Conservation (phyloP, 2,113 vertebrate species). For the Etia nguti region DNA sequence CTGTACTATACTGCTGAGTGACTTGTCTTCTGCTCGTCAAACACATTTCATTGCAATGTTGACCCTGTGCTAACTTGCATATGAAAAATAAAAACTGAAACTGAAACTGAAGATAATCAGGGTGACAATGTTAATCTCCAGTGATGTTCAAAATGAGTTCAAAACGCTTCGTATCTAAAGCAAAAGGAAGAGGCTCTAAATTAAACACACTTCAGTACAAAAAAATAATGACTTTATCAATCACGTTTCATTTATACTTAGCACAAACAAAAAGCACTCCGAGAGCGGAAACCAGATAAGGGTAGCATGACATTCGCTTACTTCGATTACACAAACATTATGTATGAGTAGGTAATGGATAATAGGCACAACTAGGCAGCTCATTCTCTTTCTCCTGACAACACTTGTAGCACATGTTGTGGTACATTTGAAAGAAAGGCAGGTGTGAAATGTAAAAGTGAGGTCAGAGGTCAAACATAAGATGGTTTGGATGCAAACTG, state of each 20-base stretch:
- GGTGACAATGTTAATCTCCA: not conserved
- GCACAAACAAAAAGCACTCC: not conserved
- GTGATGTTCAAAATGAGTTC: not conserved
- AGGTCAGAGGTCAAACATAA: not conserved
- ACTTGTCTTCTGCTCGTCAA: too few relatives aligned
- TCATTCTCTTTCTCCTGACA: not conserved
- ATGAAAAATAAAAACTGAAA: too few relatives aligned
- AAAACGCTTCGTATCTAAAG: not conserved
- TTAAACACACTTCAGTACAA: not conserved
- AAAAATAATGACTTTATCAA: not conserved
- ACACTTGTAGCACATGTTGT: not conserved
- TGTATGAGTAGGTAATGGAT: not conserved
- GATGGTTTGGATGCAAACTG: not conserved
- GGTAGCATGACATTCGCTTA: not conserved
- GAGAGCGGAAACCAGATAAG: not conserved
- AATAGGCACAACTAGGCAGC: not conserved
- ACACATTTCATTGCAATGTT: too few relatives aligned
- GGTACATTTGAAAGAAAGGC: not conserved
- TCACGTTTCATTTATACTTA: not conserved
- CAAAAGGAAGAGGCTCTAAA: not conserved
- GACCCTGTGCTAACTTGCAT: too few relatives aligned
- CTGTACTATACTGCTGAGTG: too few relatives aligned
- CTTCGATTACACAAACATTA: not conserved
- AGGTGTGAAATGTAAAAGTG: not conserved
- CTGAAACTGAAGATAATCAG: too few relatives aligned